Percentiles rank a stretch among this genome's conserved stretches.
Evolutionary conservation across 2,888 invertebrate genomes (phyloP).

Genomic region (Boloria selene): DNA sequence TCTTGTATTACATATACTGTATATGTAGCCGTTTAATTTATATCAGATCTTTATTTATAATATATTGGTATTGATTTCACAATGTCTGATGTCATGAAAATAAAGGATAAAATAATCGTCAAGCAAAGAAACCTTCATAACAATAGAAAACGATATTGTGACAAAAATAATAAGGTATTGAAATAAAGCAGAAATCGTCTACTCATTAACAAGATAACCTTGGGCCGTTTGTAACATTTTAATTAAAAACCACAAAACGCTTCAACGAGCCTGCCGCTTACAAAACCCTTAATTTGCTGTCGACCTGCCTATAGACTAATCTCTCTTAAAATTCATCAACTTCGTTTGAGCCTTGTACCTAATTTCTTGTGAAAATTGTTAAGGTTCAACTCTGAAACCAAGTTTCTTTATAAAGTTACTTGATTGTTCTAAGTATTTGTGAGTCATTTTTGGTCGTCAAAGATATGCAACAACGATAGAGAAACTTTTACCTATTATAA

Average conservation of each 20-base stretch:
- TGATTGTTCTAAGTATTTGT: too few relatives aligned
- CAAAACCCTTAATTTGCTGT: conserved; percentile 67
- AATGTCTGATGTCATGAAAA: too few relatives aligned
- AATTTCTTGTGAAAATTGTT: conserved; percentile 39
- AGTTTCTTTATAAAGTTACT: conserved; percentile 12
- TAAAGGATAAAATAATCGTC: too few relatives aligned
- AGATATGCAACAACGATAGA: too few relatives aligned
- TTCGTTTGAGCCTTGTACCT: conserved; percentile 37
- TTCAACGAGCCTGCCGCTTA: conserved; percentile 66
- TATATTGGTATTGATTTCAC: too few relatives aligned
- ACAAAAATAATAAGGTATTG: conserved; percentile 33
- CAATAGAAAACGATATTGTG: not conserved
- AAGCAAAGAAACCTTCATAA: too few relatives aligned
- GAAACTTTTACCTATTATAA: too few relatives aligned
- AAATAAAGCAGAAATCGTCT: conserved; percentile 62
- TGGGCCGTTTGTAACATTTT: conserved; percentile 68
- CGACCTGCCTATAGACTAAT: conserved; percentile 36
- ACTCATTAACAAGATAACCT: conserved; percentile 73
- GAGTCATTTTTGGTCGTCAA: too few relatives aligned
- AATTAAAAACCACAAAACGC: conserved; percentile 76
- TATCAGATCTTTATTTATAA: too few relatives aligned
- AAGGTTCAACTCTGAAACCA: conserved; percentile 24
- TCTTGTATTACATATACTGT: too few relatives aligned
- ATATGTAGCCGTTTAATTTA: too few relatives aligned
- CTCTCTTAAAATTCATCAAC: conserved; percentile 35